These are phyloP conservation scores for Sebastes baramenuke DNA, from an alignment of 2,797 vertebrate species.

Conservation along the genomic window DNA sequence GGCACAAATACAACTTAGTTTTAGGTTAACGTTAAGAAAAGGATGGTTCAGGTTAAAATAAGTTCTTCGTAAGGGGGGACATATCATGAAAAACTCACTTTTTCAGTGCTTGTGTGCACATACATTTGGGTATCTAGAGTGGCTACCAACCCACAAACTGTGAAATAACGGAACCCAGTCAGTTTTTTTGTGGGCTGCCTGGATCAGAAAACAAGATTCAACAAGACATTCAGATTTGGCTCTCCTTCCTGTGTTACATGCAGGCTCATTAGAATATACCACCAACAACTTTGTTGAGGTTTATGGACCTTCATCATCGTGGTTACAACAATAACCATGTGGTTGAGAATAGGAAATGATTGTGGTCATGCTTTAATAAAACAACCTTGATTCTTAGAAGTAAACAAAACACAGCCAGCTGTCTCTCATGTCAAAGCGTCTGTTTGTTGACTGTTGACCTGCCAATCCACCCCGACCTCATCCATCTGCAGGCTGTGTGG, in stretches of 20 bases:
- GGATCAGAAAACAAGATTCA: too few species aligned
- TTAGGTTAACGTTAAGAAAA: background rate
- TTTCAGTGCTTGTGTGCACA: too few species aligned
- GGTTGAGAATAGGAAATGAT: background rate
- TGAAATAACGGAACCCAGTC: too few species aligned
- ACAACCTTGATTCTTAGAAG: background rate
- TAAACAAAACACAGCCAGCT: background rate
- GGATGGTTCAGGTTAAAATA: background rate
- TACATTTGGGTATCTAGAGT: too few species aligned
- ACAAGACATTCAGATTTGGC: too few species aligned
- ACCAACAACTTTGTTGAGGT: background rate
- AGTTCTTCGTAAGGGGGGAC: too few species aligned
- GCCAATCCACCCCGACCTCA: background rate
- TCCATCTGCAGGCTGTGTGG: conserved; percentile 1
- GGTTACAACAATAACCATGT: background rate
- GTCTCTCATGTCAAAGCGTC: background rate
- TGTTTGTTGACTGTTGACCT: background rate
- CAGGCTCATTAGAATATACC: too few species aligned
- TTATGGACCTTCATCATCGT: background rate
- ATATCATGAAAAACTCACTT: too few species aligned
- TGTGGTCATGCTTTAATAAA: background rate
- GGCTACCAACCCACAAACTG: too few species aligned
- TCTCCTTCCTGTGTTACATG: too few species aligned
- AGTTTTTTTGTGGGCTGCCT: too few species aligned
- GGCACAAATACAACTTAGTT: background rate